These are phyloP conservation scores for Goniozus legneri DNA, from an alignment of 1,140 invertebrate species.

Conservation along the genomic window DNA sequence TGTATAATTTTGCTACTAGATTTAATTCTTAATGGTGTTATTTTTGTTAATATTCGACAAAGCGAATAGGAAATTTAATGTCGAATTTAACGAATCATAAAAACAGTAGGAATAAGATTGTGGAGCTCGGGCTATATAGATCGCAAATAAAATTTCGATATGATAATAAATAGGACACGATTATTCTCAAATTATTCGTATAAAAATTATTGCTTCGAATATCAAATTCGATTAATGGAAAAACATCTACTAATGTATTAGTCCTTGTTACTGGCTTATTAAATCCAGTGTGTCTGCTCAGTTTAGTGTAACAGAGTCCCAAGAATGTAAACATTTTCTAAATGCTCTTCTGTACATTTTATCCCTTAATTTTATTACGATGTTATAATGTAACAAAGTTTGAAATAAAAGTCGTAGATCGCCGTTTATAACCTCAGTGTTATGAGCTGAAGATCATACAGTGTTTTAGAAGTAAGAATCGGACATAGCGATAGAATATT, in stretches of 20 bases:
- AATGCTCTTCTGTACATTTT: conserved; percentile 53
- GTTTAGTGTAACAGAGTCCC: conserved; percentile 44
- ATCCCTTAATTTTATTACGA: conserved; percentile 47
- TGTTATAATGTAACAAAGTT: conserved; percentile 35
- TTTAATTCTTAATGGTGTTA: too few relatives aligned
- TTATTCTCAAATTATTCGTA: too few relatives aligned
- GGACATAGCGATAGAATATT: conserved; percentile 14
- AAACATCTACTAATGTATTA: not conserved
- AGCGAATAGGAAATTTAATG: too few relatives aligned
- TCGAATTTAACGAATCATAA: too few relatives aligned
- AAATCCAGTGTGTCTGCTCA: conserved; percentile 36
- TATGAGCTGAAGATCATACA: conserved; percentile 25
- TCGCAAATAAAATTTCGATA: too few relatives aligned
- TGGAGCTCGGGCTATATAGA: not conserved
- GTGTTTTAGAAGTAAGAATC: conserved; percentile 22
- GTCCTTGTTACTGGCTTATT: conserved; percentile 11
- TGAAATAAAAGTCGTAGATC: conserved; percentile 32
- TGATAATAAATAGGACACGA: too few relatives aligned
- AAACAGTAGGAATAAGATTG: not conserved
- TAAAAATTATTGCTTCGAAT: too few relatives aligned
- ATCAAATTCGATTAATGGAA: too few relatives aligned
- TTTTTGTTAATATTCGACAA: too few relatives aligned
- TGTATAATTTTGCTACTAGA: too few relatives aligned
- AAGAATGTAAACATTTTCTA: conserved; percentile 42
- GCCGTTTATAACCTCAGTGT: conserved; percentile 31